Conservation (phyloP, 2,888 invertebrate genomes). For the Herminia tarsipennalis region DNA sequence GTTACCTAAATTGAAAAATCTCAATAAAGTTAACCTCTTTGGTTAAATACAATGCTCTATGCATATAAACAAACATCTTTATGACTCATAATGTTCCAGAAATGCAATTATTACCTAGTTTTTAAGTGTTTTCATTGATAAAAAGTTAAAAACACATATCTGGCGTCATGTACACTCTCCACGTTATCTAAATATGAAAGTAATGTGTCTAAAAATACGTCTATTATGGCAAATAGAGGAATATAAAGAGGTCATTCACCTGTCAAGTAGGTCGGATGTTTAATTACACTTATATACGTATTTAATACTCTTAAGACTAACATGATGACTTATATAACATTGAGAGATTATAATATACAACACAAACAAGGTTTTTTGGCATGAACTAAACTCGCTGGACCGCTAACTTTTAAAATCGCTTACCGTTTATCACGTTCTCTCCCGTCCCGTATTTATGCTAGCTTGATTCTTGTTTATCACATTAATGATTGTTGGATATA, state of each 20-base stretch:
- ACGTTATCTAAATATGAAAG: slow-evolving; percentile 1
- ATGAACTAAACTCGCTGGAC: slow-evolving; percentile 25
- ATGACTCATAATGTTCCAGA: neutral
- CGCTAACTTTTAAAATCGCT: slow-evolving; percentile 58
- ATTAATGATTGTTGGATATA: slow-evolving; percentile 14
- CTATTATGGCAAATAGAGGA: slow-evolving; percentile 6
- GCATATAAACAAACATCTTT: neutral
- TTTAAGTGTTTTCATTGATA: slow-evolving; percentile 7
- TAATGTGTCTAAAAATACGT: slow-evolving; percentile 20
- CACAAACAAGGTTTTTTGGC: slow-evolving; percentile 53
- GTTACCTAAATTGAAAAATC: too few relatives aligned
- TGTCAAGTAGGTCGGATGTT: slow-evolving; percentile 53
- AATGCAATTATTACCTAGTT: neutral
- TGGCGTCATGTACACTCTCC: neutral
- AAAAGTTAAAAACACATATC: slow-evolving; percentile 4
- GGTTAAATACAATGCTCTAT: too few relatives aligned
- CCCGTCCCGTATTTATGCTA: slow-evolving; percentile 6
- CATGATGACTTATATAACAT: slow-evolving; percentile 71
- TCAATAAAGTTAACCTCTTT: neutral
- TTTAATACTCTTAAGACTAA: slow-evolving; percentile 58
- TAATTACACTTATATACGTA: slow-evolving; percentile 52
- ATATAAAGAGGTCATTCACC: slow-evolving; percentile 59
- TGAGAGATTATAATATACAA: slow-evolving; percentile 57
- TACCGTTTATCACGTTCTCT: slow-evolving; percentile 40
- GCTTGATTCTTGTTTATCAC: slow-evolving; percentile 3